Percentiles rank a stretch among this genome's conserved stretches.
Evolutionary conservation across 2,888 invertebrate species (phyloP).

Genomic region (Balanococcus diminutus): DNA sequence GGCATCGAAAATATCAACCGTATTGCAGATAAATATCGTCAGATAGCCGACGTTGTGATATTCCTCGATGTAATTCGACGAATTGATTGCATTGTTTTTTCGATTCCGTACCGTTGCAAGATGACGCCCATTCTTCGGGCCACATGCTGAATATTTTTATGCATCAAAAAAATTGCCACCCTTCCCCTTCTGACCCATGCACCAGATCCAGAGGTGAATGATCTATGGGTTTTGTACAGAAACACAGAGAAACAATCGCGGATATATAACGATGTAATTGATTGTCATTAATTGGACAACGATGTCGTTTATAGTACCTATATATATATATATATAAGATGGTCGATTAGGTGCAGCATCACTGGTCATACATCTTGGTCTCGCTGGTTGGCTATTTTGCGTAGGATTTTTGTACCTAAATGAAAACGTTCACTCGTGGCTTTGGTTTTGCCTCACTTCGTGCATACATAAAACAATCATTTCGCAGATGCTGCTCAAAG

Average conservation of each 20-base stretch:
- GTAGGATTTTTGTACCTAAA: slow-evolving; percentile 49
- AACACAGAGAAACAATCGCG: slow-evolving; percentile 16
- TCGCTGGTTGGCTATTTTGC: neutral
- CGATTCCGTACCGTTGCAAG: slow-evolving; percentile 40
- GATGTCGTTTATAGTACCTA: slow-evolving; percentile 19
- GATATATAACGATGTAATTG: slow-evolving; percentile 45
- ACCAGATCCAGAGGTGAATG: slow-evolving; percentile 49
- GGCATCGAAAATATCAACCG: slow-evolving; percentile 40
- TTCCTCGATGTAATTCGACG: slow-evolving; percentile 39
- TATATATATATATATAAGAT: neutral
- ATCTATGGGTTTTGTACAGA: neutral
- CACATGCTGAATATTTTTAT: slow-evolving; percentile 49
- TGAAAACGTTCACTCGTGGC: neutral
- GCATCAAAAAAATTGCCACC: neutral
- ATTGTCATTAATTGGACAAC: slow-evolving; percentile 50
- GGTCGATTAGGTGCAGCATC: slow-evolving; percentile 19
- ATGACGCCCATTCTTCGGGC: slow-evolving; percentile 46
- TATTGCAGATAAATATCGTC: slow-evolving; percentile 46
- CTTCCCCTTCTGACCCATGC: neutral
- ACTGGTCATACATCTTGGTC: slow-evolving; percentile 20
- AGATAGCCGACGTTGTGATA: slow-evolving; percentile 35
- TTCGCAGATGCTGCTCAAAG: neutral
- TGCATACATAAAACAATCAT: neutral
- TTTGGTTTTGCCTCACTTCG: neutral
- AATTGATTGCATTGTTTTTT: slow-evolving; percentile 46